Base-by-base conservation (phyloP, 2,888 invertebrate genomes). In the Amaurobius ferox region DNA sequence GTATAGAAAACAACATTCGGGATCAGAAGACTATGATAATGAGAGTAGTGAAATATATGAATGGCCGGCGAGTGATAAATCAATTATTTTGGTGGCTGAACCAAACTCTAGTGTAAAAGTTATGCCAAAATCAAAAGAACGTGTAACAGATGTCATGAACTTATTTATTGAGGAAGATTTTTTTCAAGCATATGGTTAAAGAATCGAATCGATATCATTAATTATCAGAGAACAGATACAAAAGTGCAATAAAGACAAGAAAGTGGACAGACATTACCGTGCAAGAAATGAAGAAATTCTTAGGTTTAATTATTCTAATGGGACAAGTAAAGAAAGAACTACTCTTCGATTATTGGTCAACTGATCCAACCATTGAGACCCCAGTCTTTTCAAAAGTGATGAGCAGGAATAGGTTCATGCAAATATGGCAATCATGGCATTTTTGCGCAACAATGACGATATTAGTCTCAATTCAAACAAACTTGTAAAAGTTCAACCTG, bases 131-230 rank as follows among this genome's bases (percentile, higher is more conserved):
- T n/a, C n/a, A n/a, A n/a, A n/a, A n/a, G n/a, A n/a, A n/a, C n/a
- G n/a, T n/a, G n/a, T n/a, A n/a, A n/a, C n/a, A n/a, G 62, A 62
- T 16, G 23, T 23, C 23, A 28, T 29, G 0, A 7, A 62, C 26
- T 23, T 62, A 62, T 62, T 23, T 28, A 23, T 26, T 5, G 62
- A 28, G 9, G 26, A 28, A 0, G 3, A 62, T 23, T 28, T 62
- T 0, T 28, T 62, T 7, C n/a, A 3, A 23, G 7, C 28, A 62
- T 23, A 26, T 62, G 5, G 62, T 62, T 7, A 26, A 28, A 23
- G 62, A 62, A 28, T 62, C 62, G 5, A 62, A 62, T 62, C 19
- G 7, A 62, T 62, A 62, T 26, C 62, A 62, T 26, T 19, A 62
- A 26, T 28, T 26, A 29, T 0, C 9, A 9, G 11, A 13, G 23